These are phyloP conservation scores for Arrhopalites spinosus DNA, from an alignment of 2,888 invertebrate genomes.

Conservation along the genomic window DNA sequence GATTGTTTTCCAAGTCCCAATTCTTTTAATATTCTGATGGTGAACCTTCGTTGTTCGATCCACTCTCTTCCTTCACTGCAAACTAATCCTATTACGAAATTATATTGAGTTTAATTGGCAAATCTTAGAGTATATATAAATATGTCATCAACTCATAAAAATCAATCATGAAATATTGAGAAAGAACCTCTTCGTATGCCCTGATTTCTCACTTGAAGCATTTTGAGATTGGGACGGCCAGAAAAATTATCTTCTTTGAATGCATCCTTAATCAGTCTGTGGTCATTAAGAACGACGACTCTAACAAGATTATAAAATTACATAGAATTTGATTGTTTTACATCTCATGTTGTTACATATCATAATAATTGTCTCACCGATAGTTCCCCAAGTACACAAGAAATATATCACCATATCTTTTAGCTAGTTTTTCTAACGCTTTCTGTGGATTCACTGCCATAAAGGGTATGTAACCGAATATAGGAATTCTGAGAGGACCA, in stretches of 20 bases:
- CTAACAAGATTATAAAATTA: slow-evolving; percentile 29
- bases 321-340: neutral
- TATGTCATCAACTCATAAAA: no score
- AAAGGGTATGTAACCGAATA: slow-evolving; percentile 55
- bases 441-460: slow-evolving; percentile 49
- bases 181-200: slow-evolving; percentile 48
- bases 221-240: slow-evolving; percentile 53
- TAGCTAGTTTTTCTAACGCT: slow-evolving; percentile 41
- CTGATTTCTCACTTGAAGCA: slow-evolving; percentile 54
- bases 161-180: no score
- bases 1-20: slow-evolving; percentile 52
- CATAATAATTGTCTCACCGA: slow-evolving; percentile 40
- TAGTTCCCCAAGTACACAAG: slow-evolving; percentile 52
- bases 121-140: neutral
- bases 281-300: slow-evolving; percentile 53
- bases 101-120: neutral
- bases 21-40: slow-evolving; percentile 50
- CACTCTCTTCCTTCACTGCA: slow-evolving; percentile 54
- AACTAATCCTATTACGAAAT: slow-evolving; percentile 49
- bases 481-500: slow-evolving; percentile 53
- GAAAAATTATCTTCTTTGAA: slow-evolving; percentile 52
- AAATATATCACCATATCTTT: slow-evolving; percentile 49
- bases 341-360: slow-evolving; percentile 14
- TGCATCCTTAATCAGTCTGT: slow-evolving; percentile 49
- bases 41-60: slow-evolving; percentile 54